Evolutionary conservation across 2,797 vertebrate genomes (phyloP), one percentile per base, ranked within the genome.

Genomic region (Myotis pilosus): DNA sequence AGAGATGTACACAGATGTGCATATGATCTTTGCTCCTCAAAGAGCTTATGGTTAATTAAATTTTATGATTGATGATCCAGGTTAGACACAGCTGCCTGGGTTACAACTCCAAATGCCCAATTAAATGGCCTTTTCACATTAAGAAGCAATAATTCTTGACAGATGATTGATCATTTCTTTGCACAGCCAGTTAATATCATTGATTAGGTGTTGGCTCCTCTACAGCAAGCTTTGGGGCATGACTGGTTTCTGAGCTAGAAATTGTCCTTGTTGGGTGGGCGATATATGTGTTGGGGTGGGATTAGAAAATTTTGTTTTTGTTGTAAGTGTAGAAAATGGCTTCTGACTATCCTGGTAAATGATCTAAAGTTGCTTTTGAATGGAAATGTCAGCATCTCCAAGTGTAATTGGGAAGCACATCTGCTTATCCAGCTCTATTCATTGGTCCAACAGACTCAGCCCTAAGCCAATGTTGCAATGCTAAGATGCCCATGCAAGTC

Each of bases 71-170:
- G 44, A 85, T 87, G 33, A 94, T 55, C 80, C 55, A 90, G 33
- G 78, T 89, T 93, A 95, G 41, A 91, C 13, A 79, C 5, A 75
- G 68, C 17, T 89, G 8, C 87, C 53, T 36, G 53, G 60, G 72
- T 72, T 91, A 38, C 72, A 62, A 68, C 11, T 76, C n/a, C 30
- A 86, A 91, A 81, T n/a, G 44, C 17, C 16, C 79, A 92, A 72
- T 47, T 86, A 94, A 82, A 41, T 94, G 28, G 89, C 17, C 8
- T 36, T 97, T 94, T 91, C 47, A 80, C 30, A 57, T 79, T 90
- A 93, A 80, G 92, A 90, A 92, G n/a, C 66, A 64, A 23, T 85
- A 72, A 57, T 84, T 93, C 79, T 80, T 94, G 69, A 94, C 60
- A 74, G 47, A 60, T 91, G 47, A 91, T 74, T 91, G 86, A 44